Percentiles rank a stretch among this genome's conserved stretches.
phyloP scores from a whole-genome alignment of 2,113 vertebrate species.

The Symphodus melops region DNA sequence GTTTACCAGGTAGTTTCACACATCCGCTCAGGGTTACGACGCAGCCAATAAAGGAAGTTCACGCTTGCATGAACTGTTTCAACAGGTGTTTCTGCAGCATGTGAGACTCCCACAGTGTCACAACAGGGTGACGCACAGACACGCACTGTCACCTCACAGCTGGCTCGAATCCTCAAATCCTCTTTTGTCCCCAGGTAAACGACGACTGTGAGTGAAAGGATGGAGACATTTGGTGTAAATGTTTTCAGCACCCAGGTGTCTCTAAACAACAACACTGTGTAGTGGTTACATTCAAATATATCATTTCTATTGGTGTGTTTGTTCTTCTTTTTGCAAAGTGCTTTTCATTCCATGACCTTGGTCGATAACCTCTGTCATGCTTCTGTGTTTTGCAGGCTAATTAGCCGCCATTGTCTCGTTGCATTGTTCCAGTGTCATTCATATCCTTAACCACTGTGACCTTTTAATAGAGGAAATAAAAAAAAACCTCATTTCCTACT shows the following conservation, averaged over 20 bases:
- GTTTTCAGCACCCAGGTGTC: constrained; percentile 11
- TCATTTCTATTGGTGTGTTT: neutral
- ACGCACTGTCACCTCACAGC: neutral
- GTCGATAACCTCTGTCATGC: constrained; percentile 38
- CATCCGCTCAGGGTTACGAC: neutral
- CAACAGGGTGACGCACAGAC: neutral
- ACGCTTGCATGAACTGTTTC: constrained; percentile 34
- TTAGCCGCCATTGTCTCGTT: constrained; percentile 43
- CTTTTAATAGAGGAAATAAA: constrained; percentile 46
- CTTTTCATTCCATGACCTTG: constrained; percentile 42
- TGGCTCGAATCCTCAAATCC: constrained; percentile 3
- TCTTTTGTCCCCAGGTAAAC: constrained; percentile 11
- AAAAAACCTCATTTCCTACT: constrained; percentile 10
- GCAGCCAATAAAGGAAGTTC: constrained; percentile 11
- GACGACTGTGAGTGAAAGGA: constrained; percentile 25
- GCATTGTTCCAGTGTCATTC: constrained; percentile 44
- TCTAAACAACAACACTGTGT: constrained; percentile 1
- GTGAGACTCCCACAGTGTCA: constrained; percentile 6
- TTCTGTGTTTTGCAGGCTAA: constrained; percentile 47
- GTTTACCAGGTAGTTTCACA: constrained; percentile 16
- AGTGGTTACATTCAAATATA: neutral
- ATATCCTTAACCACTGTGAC: constrained; percentile 17
- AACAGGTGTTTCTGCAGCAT: constrained; percentile 28
- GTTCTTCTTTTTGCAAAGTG: constrained; percentile 25
- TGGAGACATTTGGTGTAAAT: constrained; percentile 1